A percentile compares a stretch with the other conserved stretches of the same genome.
These are phyloP conservation scores for Triplophysa bombifrons DNA, from an alignment of 2,797 vertebrate species.

Conservation along the genomic window DNA sequence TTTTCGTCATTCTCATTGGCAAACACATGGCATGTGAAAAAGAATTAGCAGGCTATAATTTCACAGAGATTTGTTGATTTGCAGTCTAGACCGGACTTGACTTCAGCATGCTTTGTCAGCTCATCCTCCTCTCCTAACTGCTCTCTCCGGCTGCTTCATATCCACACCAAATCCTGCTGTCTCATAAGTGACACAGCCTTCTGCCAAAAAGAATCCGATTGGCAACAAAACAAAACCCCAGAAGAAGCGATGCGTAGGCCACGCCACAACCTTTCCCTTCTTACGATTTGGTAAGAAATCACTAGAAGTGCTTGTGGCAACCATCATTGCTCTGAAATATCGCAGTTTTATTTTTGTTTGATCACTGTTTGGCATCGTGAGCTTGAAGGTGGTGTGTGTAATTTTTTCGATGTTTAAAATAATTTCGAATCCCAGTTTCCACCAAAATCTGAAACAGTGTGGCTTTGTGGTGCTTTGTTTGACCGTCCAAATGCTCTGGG, in stretches of 20 bases:
- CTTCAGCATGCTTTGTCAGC: slow-evolving; percentile 35
- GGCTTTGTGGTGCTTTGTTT: background rate
- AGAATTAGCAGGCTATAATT: slow-evolving; percentile 37
- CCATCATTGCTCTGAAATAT: slow-evolving; percentile 3
- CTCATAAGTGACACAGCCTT: slow-evolving; percentile 35
- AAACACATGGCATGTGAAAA: slow-evolving; percentile 9
- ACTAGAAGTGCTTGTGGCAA: slow-evolving; percentile 28
- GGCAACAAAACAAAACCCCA: slow-evolving; percentile 41
- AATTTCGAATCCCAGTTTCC: too few relatives aligned
- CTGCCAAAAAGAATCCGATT: slow-evolving; percentile 32
- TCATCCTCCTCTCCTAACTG: slow-evolving; percentile 6
- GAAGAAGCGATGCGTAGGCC: slow-evolving; percentile 26
- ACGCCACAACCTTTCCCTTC: slow-evolving; percentile 45
- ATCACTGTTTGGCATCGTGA: slow-evolving; percentile 2
- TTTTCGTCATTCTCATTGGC: slow-evolving; percentile 15
- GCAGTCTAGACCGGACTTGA: slow-evolving; percentile 35
- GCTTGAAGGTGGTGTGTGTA: background rate
- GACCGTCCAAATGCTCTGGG: background rate
- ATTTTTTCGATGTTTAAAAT: background rate
- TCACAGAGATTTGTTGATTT: slow-evolving; percentile 40
- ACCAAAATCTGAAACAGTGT: background rate
- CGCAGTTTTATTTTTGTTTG: background rate
- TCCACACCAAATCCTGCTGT: slow-evolving; percentile 47
- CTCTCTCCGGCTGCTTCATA: slow-evolving; percentile 39
- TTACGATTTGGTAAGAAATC: slow-evolving; percentile 26